These are phyloP conservation scores for Nomada hirtipes DNA, from an alignment of 2,888 invertebrate species.

Conservation along the genomic window DNA sequence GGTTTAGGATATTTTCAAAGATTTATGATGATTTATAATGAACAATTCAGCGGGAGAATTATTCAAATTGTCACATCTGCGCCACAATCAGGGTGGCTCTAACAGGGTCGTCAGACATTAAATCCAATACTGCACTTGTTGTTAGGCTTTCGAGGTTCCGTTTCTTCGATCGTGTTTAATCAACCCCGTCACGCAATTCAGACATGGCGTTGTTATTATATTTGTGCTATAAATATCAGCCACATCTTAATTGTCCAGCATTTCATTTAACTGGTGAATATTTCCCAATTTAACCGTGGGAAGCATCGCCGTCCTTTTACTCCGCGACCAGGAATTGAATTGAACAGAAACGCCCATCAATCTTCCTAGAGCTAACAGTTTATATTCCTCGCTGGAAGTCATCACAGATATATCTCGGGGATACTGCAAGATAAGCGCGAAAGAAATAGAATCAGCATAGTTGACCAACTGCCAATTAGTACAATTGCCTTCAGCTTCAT, in stretches of 20 bases:
- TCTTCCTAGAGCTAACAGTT: conserved; percentile 3
- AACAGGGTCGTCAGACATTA: no score
- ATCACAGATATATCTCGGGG: not conserved
- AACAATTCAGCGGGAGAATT: no score
- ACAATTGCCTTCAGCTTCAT: not conserved
- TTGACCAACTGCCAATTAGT: not conserved
- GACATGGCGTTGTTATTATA: conserved; percentile 71
- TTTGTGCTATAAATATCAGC: conserved; percentile 73
- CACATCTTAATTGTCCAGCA: conserved; percentile 58
- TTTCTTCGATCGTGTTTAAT: conserved; percentile 72
- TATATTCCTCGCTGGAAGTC: not conserved
- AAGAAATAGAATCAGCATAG: not conserved
- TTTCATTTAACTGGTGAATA: conserved; percentile 25
- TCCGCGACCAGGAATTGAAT: conserved; percentile 31
- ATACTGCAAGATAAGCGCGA: not conserved
- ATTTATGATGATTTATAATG: no score
- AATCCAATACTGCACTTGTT: no score
- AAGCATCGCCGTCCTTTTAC: conserved; percentile 48
- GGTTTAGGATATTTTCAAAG: no score
- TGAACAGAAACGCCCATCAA: conserved; percentile 20
- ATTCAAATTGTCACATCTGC: no score
- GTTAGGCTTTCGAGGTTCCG: conserved; percentile 23
- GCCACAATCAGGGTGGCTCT: no score
- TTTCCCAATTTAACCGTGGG: conserved; percentile 51
- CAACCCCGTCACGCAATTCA: conserved; percentile 76